A percentile compares a stretch with the other conserved stretches of the same genome.
phyloP scores from a whole-genome alignment of 1,140 invertebrate species.

The Meloidogyne floridensis region DNA sequence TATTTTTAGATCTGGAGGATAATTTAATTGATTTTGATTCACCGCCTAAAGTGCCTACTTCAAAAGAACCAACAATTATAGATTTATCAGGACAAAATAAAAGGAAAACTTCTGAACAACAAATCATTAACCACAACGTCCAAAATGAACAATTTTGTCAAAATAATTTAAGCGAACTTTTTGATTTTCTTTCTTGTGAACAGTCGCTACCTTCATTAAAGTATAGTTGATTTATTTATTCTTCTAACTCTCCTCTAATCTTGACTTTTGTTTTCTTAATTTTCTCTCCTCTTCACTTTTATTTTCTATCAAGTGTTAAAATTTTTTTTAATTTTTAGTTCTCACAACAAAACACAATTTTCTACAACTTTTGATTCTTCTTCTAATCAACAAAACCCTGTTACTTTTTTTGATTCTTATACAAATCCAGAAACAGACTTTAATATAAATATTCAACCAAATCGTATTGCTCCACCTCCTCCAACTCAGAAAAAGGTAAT shows the following conservation, averaged over 20 bases:
- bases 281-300: too few species aligned
- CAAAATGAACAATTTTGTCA: background rate
- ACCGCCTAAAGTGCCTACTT: background rate
- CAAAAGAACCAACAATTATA: background rate
- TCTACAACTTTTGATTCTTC: background rate
- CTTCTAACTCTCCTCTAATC: too few species aligned
- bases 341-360: background rate
- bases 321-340: background rate
- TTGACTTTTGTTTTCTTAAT: too few species aligned
- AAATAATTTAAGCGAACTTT: background rate
- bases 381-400: background rate
- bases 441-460: background rate
- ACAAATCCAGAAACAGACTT: background rate
- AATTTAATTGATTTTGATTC: slow-evolving; percentile 29
- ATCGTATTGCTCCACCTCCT: background rate
- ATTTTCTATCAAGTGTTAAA: too few species aligned
- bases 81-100: background rate
- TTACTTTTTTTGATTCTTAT: background rate
- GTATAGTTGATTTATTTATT: background rate
- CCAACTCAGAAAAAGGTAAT: slow-evolving; percentile 9
- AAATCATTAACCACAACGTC: background rate
- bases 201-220: background rate
- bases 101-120: background rate
- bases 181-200: background rate
- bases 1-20: slow-evolving; percentile 21